These are phyloP conservation scores for Pseudococcus longispinus DNA, from an alignment of 2,888 invertebrate species.

Conservation along the genomic window DNA sequence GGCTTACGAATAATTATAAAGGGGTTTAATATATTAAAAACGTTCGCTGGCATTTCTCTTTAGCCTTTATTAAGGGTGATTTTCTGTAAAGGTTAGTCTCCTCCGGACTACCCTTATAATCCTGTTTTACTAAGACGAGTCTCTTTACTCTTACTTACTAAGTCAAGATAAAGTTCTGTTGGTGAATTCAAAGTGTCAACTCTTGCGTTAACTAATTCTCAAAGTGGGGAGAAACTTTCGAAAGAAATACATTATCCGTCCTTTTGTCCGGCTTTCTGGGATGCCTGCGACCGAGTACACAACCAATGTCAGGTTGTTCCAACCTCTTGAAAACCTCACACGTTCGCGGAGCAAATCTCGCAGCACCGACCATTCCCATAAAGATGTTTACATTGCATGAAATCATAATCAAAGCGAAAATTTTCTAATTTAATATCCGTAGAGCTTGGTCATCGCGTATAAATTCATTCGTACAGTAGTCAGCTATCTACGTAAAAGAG, in stretches of 20 bases:
- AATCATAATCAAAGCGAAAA: neutral
- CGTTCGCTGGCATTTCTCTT: constrained; percentile 45
- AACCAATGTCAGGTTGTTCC: constrained; percentile 41
- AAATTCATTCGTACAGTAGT: neutral
- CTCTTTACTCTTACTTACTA: constrained; percentile 51
- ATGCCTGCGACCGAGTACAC: constrained; percentile 6
- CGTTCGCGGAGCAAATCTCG: neutral
- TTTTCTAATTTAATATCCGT: neutral
- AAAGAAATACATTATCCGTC: constrained; percentile 51
- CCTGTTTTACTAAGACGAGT: constrained; percentile 55
- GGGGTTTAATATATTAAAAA: constrained; percentile 49
- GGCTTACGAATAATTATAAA: constrained; percentile 54
- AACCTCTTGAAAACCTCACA: constrained; percentile 39
- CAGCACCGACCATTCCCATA: neutral
- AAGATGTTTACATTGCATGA: neutral
- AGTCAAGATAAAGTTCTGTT: constrained; percentile 51
- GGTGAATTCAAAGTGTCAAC: constrained; percentile 55
- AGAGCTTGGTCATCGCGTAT: neutral
- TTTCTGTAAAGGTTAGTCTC: constrained; percentile 50
- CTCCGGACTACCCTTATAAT: constrained; percentile 51
- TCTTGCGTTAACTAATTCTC: constrained; percentile 55
- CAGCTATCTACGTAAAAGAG: too few relatives aligned
- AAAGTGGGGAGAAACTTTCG: constrained; percentile 45
- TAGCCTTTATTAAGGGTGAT: constrained; percentile 54
- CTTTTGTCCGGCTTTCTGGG: constrained; percentile 42